phyloP scores from a whole-genome alignment of 2,113 vertebrate species.

The Osmerus eperlanus region DNA sequence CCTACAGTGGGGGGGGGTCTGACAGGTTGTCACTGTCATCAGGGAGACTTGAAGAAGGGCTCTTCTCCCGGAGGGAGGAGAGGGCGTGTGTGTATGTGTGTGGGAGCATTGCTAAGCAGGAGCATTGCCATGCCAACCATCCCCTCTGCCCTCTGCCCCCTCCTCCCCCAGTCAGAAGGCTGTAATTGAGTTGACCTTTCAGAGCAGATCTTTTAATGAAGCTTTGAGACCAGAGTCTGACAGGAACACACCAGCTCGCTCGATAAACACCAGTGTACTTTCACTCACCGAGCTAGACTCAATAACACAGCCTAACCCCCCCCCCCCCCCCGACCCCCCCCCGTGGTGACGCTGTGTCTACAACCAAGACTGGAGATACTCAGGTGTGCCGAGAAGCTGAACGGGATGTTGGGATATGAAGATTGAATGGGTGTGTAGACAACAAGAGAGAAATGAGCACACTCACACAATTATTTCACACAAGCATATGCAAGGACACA shows the following conservation, averaged over 20 bases:
- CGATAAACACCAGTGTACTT: not conserved
- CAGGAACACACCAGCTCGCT: slow-evolving; percentile 58
- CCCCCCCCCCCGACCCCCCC: no score
- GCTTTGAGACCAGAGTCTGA: slow-evolving; percentile 64
- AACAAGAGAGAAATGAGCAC: slow-evolving; percentile 28
- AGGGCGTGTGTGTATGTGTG: slow-evolving; percentile 1
- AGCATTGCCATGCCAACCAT: slow-evolving; percentile 73
- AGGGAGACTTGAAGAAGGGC: slow-evolving; percentile 51
- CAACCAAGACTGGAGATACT: slow-evolving; percentile 26
- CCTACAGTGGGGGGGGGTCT: no score
- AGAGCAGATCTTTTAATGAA: slow-evolving; percentile 77
- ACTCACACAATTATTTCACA: no score
- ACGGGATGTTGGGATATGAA: slow-evolving; percentile 32
- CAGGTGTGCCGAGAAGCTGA: slow-evolving; percentile 17
- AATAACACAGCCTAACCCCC: no score
- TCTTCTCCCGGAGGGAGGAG: slow-evolving; percentile 56
- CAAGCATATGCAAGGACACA: slow-evolving; percentile 14
- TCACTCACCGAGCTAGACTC: no score
- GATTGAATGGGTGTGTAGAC: slow-evolving; percentile 38
- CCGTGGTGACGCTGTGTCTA: no score
- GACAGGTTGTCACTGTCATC: slow-evolving; percentile 52
- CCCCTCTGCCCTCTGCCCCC: slow-evolving; percentile 47
- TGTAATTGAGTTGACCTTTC: slow-evolving; percentile 84
- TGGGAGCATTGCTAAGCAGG: slow-evolving; percentile 62
- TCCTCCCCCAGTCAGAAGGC: slow-evolving; percentile 61